Base-by-base conservation (phyloP, 2,113 vertebrate species). In the Passer montanus region DNA sequence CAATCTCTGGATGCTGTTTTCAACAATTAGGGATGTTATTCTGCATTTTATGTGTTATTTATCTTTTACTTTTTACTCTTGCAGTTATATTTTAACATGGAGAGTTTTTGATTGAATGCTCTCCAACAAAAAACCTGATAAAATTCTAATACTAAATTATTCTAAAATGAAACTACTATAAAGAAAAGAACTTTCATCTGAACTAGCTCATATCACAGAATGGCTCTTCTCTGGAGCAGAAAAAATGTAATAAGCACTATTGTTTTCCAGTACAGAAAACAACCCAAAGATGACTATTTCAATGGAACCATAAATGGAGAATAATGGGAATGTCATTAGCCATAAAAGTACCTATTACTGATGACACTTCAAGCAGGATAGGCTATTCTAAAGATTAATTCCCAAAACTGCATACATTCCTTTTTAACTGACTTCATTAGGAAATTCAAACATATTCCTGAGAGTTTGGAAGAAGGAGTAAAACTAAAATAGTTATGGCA, bases 211-310 rank as follows among this genome's bases (percentile, higher is more conserved):
- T 67, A 15, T 37, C 27, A 67, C 69, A 80, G 28, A 73, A 88
- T 33, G 8, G 18, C 20, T 88, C 21, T 86, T 84, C 50, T 77
- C 46, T 94, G 76, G 5, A 86, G 55, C 72, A 90, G 33, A 70
- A 16, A 81, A 91, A 91, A 82, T 74, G 10, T 10, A 11, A 59
- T 75, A 87, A 74, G 7, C 24, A 9, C 60, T 84, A 26, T 52
- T 91, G 56, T 95, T 89, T 91, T 87, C 60, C 28, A 50, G 72
- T 75, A 81, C 9, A 60, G 52, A 74, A 93, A 93, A 87, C 63
- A 63, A 30, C 8, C 7, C 16, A 3, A 86, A 70, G 26, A 81
- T 60, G 3, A 64, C 20, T 82, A 11, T 87, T 93, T 95, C 64
- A 78, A 9, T 82, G 37, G 30, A 87, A 75, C 5, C 9, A 41